A percentile compares a stretch with the other conserved stretches of the same genome.
phyloP scores from a whole-genome alignment of 2,888 invertebrate genomes.

The Xestia sexstrigata region DNA sequence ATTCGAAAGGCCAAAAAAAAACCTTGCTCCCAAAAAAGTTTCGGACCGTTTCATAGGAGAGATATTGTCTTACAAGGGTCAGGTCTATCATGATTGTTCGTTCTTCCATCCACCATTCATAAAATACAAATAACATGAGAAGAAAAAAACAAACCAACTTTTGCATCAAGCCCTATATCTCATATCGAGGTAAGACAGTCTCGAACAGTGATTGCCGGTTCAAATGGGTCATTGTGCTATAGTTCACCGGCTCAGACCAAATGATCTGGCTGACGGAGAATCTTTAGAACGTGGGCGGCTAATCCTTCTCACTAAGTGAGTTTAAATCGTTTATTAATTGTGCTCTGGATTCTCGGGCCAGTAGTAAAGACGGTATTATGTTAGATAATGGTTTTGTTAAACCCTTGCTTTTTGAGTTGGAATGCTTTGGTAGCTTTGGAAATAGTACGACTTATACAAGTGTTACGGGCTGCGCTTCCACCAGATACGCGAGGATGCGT shows the following conservation, averaged over 20 bases:
- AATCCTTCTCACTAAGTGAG: conserved; percentile 46
- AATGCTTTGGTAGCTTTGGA: background rate
- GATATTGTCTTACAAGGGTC: background rate
- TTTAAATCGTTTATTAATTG: conserved; percentile 59
- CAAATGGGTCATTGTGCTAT: conserved; percentile 26
- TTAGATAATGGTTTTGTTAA: conserved; percentile 20
- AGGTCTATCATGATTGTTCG: background rate
- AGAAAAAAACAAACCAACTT: background rate
- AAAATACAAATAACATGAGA: background rate
- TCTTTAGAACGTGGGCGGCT: conserved; percentile 37
- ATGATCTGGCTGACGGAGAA: conserved; percentile 17
- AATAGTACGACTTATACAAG: background rate
- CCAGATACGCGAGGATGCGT: background rate
- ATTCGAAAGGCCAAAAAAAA: too few species aligned
- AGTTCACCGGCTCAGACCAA: conserved; percentile 28
- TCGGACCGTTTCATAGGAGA: background rate
- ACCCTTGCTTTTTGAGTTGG: conserved; percentile 9
- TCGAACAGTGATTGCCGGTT: conserved; percentile 5
- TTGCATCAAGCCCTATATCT: background rate
- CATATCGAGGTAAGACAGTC: background rate
- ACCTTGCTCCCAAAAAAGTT: background rate
- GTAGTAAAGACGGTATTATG: conserved; percentile 10
- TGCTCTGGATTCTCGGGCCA: conserved; percentile 27
- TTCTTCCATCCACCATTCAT: background rate
- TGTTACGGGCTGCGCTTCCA: background rate